These are phyloP conservation scores for Entosphenus tridentatus DNA, from an alignment of 2,113 vertebrate genomes.

Conservation along the genomic window DNA sequence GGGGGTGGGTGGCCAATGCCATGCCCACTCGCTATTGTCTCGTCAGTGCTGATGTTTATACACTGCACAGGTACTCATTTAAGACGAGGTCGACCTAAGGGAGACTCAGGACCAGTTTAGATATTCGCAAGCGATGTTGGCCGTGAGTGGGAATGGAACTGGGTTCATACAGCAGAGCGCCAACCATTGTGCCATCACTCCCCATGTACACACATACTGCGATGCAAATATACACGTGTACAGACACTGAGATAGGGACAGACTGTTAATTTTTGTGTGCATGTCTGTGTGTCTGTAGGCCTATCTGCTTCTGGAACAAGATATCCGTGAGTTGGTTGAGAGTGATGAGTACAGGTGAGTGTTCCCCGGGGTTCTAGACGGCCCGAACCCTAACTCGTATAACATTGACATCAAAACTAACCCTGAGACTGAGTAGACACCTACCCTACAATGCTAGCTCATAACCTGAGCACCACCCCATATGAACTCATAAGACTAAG, in stretches of 20 bases:
- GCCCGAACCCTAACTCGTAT: too few species aligned
- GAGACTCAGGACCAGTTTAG: background rate
- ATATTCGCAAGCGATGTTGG: background rate
- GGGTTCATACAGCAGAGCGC: background rate
- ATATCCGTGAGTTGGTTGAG: conserved; percentile 54
- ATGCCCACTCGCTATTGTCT: too few species aligned
- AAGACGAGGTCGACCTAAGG: background rate
- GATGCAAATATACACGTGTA: background rate
- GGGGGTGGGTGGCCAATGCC: too few species aligned
- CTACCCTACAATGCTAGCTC: too few species aligned
- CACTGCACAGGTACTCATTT: too few species aligned
- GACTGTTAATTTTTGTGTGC: background rate
- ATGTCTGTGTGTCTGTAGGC: conserved; percentile 26
- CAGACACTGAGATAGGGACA: background rate
- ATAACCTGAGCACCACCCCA: too few species aligned
- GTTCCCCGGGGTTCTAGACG: too few species aligned
- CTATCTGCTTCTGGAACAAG: conserved; percentile 75
- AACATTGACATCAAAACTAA: too few species aligned
- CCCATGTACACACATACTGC: background rate
- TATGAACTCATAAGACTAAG: too few species aligned
- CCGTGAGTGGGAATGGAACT: background rate
- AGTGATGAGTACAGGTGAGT: conserved; percentile 73
- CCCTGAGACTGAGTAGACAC: too few species aligned
- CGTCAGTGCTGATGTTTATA: too few species aligned
- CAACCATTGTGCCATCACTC: background rate